Conservation (phyloP, 2,888 invertebrate species). For the Petrolisthes manimaculis region DNA sequence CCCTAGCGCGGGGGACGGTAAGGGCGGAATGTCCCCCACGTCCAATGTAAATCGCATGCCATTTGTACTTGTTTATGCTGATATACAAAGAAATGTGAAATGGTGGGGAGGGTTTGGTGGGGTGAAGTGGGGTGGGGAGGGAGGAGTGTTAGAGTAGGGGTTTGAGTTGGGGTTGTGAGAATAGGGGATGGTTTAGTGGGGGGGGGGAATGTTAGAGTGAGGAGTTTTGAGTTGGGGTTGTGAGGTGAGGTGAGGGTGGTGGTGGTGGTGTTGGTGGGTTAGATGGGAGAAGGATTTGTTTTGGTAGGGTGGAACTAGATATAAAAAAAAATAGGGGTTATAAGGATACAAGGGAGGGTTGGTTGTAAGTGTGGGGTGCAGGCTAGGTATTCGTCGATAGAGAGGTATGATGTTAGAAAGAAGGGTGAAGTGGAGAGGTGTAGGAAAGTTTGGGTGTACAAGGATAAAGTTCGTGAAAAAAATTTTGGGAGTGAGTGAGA, state of each 20-base stretch:
- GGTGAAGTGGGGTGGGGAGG: constrained; percentile 19
- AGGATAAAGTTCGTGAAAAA: neutral
- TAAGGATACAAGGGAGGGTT: neutral
- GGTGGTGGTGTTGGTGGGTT: neutral
- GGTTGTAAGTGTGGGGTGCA: neutral
- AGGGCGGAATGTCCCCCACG: constrained; percentile 41
- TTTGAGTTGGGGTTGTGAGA: neutral
- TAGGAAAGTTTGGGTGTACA: neutral
- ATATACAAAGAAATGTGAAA: constrained; percentile 63
- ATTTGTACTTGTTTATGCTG: constrained; percentile 63
- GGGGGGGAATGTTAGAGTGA: neutral
- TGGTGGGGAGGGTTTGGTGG: constrained; percentile 30
- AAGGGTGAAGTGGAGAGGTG: neutral
- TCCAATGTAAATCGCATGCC: constrained; percentile 42
- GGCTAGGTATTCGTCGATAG: neutral
- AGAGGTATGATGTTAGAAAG: too few relatives aligned
- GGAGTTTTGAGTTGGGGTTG: neutral
- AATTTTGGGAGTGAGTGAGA: neutral
- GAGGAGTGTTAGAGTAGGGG: neutral
- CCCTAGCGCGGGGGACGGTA: constrained; percentile 18
- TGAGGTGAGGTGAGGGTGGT: neutral
- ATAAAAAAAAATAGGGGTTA: neutral
- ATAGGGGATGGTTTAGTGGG: neutral
- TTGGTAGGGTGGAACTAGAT: too few relatives aligned
- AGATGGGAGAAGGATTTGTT: too few relatives aligned